Conservation (phyloP, 2,113 vertebrate species). For the Alethe diademata region DNA sequence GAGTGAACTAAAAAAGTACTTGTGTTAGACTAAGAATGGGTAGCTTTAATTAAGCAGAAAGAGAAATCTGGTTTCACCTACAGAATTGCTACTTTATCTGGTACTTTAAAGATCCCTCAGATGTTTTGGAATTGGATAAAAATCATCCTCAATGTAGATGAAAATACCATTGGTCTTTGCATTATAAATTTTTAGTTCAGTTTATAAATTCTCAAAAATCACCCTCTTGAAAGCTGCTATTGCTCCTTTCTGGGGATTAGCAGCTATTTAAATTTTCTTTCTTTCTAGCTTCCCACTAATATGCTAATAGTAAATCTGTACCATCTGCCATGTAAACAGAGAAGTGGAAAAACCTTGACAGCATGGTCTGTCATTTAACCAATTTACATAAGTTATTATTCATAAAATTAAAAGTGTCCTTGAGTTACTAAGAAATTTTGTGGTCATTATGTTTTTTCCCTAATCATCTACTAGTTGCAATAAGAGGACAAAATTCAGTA, state of each 20-base stretch:
- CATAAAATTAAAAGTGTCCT: slow-evolving; percentile 9
- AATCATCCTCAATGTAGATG: not conserved
- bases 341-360: slow-evolving; percentile 17
- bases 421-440: not conserved
- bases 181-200: not conserved
- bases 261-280: not conserved
- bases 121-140: not conserved
- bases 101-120: not conserved
- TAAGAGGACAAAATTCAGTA: not conserved
- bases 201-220: not conserved
- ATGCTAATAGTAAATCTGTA: slow-evolving; percentile 40
- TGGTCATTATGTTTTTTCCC: not conserved
- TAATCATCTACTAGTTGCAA: not conserved
- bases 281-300: not conserved
- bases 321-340: slow-evolving; percentile 44
- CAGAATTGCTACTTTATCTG: not conserved
- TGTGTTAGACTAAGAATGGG: not conserved
- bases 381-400: slow-evolving; percentile 29
- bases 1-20: not conserved
- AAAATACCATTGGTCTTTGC: not conserved
- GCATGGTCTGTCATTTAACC: slow-evolving; percentile 8
- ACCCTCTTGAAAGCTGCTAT: not conserved
- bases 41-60: not conserved
- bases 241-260: not conserved
- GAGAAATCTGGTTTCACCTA: not conserved